Evolutionary conservation across 2,888 invertebrate species (phyloP).

Genomic region (Megalurothrips usitatus): DNA sequence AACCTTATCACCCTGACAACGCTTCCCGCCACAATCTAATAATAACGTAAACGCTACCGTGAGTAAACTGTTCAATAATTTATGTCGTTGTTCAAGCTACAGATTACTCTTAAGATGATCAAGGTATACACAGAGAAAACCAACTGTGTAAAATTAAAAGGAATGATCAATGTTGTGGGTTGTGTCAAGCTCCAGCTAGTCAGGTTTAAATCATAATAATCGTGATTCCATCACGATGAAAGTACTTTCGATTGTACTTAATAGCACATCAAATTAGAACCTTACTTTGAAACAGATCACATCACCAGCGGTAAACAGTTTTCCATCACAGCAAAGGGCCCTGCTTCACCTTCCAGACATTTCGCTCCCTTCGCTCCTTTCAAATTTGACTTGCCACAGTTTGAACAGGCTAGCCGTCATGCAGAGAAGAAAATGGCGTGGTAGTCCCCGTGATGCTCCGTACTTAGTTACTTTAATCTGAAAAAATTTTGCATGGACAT

Average conservation of each 20-base stretch:
- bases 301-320: background rate
- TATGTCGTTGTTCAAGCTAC: background rate
- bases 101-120: background rate
- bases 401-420: background rate
- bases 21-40: background rate
- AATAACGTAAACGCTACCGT: background rate
- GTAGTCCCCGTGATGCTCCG: background rate
- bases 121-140: background rate
- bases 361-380: background rate
- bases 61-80: background rate
- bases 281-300: background rate
- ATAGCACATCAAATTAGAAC: background rate
- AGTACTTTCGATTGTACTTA: background rate
- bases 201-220: background rate
- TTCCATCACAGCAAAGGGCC: background rate
- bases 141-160: background rate
- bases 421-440: too few species aligned
- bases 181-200: background rate
- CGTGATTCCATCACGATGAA: background rate
- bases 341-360: background rate
- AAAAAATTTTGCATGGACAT: background rate
- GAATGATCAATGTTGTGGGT: background rate
- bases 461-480: background rate
- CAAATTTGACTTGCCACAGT: background rate
- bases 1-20: background rate